A percentile compares a stretch with the other conserved stretches of the same genome.
phyloP scores from a whole-genome alignment of 2,797 vertebrate genomes.

The Botia almorhae region DNA sequence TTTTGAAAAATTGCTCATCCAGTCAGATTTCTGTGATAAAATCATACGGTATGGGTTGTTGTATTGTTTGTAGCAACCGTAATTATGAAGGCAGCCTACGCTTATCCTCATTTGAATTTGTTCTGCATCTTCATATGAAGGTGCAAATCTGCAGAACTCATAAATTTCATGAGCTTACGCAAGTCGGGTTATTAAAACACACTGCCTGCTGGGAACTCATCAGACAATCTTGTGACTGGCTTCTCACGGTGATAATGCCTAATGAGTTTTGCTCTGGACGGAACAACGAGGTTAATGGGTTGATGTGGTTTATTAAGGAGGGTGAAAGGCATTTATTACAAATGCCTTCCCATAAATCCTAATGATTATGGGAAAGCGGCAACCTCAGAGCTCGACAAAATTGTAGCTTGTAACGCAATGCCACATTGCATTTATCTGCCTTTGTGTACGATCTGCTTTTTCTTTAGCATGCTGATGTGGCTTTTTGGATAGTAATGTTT shows the following conservation, averaged over 20 bases:
- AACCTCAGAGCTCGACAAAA: constrained; percentile 43
- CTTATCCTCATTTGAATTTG: constrained; percentile 18
- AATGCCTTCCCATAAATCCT: constrained; percentile 4
- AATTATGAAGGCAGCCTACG: neutral
- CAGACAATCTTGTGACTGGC: constrained; percentile 41
- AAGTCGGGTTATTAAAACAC: constrained; percentile 53
- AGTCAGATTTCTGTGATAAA: neutral
- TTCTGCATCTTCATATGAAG: constrained; percentile 26
- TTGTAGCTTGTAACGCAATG: constrained; percentile 61
- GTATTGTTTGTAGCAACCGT: neutral
- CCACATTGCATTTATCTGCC: constrained; percentile 45
- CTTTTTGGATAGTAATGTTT: neutral
- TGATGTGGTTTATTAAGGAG: constrained; percentile 54
- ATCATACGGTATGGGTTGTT: neutral
- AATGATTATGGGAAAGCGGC: neutral
- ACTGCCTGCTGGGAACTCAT: constrained; percentile 56
- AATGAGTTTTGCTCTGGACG: constrained; percentile 63
- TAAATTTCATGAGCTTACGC: constrained; percentile 36
- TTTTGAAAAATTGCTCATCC: neutral
- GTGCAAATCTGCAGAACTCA: constrained; percentile 32
- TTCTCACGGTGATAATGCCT: constrained; percentile 54
- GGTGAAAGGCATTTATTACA: constrained; percentile 32
- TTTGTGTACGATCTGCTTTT: neutral
- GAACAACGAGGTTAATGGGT: constrained; percentile 51
- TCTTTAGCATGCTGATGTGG: neutral